A percentile compares a stretch with the other conserved stretches of the same genome.
Conservation (phyloP, 2,113 vertebrate genomes). For the Pao palembangensis region DNA sequence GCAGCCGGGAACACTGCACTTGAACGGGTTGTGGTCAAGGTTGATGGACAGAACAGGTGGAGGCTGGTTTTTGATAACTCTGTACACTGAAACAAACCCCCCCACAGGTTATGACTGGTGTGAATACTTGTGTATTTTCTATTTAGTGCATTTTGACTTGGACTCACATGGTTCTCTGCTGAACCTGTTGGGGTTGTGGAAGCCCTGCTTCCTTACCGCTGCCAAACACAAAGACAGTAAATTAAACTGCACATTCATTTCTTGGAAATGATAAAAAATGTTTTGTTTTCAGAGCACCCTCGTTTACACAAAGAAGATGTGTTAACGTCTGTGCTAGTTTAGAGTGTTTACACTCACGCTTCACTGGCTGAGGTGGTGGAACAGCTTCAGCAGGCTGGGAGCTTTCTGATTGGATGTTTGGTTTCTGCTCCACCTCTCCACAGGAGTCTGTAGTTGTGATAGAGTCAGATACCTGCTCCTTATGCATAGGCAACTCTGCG, state of each 20-base stretch:
- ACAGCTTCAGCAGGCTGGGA: slow-evolving; percentile 39
- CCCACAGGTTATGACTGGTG: neutral
- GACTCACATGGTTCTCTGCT: slow-evolving; percentile 81
- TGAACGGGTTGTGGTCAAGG: slow-evolving; percentile 91
- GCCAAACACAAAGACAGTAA: slow-evolving; percentile 21
- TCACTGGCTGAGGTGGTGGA: slow-evolving; percentile 54
- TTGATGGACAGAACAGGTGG: slow-evolving; percentile 81
- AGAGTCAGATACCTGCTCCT: slow-evolving; percentile 48
- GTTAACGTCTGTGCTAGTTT: neutral
- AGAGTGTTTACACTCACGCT: slow-evolving; percentile 53
- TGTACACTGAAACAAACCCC: slow-evolving; percentile 77
- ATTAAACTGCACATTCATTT: neutral
- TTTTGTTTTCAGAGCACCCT: neutral
- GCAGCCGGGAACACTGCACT: slow-evolving; percentile 90
- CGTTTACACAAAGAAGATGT: too few relatives aligned
- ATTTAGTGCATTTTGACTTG: neutral
- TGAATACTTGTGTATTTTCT: neutral
- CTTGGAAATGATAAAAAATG: neutral
- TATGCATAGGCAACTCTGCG: slow-evolving; percentile 27
- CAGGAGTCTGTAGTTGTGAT: slow-evolving; percentile 46
- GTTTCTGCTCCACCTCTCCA: slow-evolving; percentile 46
- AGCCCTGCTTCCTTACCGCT: slow-evolving; percentile 77
- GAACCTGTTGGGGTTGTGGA: slow-evolving; percentile 79
- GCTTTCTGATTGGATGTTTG: slow-evolving; percentile 52
- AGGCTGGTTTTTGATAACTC: slow-evolving; percentile 82